Evolutionary conservation across 1,140 invertebrate species (phyloP).

Genomic region (Pararge aegeria): DNA sequence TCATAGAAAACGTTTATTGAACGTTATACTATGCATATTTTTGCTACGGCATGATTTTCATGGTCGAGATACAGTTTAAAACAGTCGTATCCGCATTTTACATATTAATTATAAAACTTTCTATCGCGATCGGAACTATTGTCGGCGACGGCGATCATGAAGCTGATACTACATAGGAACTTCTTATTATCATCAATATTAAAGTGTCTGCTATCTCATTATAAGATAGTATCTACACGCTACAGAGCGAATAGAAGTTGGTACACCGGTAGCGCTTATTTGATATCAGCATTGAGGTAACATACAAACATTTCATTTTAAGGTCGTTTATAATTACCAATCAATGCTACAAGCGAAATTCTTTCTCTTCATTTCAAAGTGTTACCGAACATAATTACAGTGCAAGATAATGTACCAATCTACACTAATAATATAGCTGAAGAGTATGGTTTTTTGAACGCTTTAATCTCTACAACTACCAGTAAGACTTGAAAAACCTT

Average conservation of each 20-base stretch:
- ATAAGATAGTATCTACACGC: conserved; percentile 29
- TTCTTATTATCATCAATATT: conserved; percentile 29
- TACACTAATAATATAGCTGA: no score
- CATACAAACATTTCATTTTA: no score
- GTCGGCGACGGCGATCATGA: conserved; percentile 18
- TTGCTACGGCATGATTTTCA: conserved; percentile 9
- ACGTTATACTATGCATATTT: neutral
- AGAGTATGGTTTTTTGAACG: no score
- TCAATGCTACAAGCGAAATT: no score
- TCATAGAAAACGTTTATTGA: neutral
- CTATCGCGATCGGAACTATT: conserved; percentile 14
- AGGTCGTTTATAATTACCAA: no score
- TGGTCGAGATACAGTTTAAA: conserved; percentile 19
- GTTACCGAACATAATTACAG: no score
- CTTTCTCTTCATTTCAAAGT: no score
- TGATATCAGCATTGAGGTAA: conserved; percentile 6
- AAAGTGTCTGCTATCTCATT: conserved; percentile 28
- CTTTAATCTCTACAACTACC: no score
- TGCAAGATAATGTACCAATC: no score
- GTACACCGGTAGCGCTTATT: conserved; percentile 22
- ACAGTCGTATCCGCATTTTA: conserved; percentile 16
- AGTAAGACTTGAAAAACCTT: no score
- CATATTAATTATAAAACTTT: conserved; percentile 23
- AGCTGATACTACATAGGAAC: conserved; percentile 13
- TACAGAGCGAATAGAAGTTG: conserved; percentile 28